A percentile compares a stretch with the other conserved stretches of the same genome.
These are phyloP conservation scores for Mycalesis mineus DNA, from an alignment of 2,888 invertebrate genomes.

Conservation along the genomic window DNA sequence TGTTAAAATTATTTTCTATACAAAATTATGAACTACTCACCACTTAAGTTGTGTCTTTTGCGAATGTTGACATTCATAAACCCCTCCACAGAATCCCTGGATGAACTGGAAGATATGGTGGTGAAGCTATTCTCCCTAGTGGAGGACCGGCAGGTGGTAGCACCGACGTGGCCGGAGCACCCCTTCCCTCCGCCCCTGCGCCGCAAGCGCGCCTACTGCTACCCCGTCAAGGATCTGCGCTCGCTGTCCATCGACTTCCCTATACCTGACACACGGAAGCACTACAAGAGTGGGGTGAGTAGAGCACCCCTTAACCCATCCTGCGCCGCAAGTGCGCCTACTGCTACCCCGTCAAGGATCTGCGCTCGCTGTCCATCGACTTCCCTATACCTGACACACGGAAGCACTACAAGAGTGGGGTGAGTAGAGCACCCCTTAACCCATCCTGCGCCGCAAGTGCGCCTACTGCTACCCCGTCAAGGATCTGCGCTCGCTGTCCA, in stretches of 20 bases:
- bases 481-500: constrained; percentile 89
- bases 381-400: constrained; percentile 95
- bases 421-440: constrained; percentile 89
- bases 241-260: constrained; percentile 92
- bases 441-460: constrained; percentile 83
- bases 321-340: constrained; percentile 84
- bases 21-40: too few species aligned
- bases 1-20: too few species aligned
- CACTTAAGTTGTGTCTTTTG: too few species aligned
- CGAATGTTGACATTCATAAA: too few species aligned
- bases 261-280: constrained; percentile 88
- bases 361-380: constrained; percentile 88
- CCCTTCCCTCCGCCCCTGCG: constrained; percentile 89
- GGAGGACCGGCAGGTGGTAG: constrained; percentile 83
- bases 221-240: constrained; percentile 94
- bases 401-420: constrained; percentile 88
- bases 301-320: constrained; percentile 87
- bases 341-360: constrained; percentile 94
- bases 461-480: constrained; percentile 92
- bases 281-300: constrained; percentile 91
- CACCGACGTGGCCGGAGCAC: constrained; percentile 88
- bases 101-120: constrained; percentile 90
- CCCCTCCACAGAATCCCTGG: constrained; percentile 85
- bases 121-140: constrained; percentile 87
- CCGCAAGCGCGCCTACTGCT: constrained; percentile 83